Conservation (phyloP, 1,140 invertebrate species). For the Pectinophora gossypiella region DNA sequence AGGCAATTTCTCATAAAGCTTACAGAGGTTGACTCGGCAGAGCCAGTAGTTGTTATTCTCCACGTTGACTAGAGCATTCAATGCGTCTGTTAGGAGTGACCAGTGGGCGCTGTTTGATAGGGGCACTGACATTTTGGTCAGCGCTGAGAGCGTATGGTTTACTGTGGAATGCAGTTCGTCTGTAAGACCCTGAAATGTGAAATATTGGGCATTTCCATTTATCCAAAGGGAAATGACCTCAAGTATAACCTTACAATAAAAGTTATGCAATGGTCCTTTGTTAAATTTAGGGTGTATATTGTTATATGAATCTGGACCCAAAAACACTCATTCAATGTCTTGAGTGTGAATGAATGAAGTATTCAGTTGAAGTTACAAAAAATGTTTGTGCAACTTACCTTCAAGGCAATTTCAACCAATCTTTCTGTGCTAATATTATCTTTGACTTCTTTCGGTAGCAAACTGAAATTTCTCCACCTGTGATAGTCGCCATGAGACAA, state of each 20-base stretch:
- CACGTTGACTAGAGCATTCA: slow-evolving; percentile 79
- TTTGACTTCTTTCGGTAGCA: slow-evolving; percentile 45
- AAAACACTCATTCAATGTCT: neutral
- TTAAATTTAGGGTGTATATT: no score
- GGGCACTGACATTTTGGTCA: slow-evolving; percentile 77
- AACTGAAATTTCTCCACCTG: slow-evolving; percentile 63
- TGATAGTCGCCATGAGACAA: slow-evolving; percentile 77
- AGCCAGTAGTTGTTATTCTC: slow-evolving; percentile 90
- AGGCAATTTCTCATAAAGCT: slow-evolving; percentile 57
- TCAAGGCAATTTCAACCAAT: slow-evolving; percentile 74
- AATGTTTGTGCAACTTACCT: slow-evolving; percentile 51
- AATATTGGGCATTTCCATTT: no score
- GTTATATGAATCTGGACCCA: no score
- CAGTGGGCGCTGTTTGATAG: slow-evolving; percentile 79
- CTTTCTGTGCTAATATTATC: slow-evolving; percentile 65
- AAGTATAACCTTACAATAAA: no score
- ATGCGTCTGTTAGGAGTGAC: slow-evolving; percentile 67
- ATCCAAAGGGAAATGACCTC: no score
- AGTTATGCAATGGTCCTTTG: no score
- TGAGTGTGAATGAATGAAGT: neutral
- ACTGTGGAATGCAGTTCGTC: slow-evolving; percentile 83
- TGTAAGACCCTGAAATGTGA: slow-evolving; percentile 79
- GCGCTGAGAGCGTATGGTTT: slow-evolving; percentile 78
- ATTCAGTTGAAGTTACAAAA: neutral
- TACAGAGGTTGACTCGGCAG: slow-evolving; percentile 82